Base-by-base conservation (phyloP, 2,113 vertebrate genomes). In the Phaetusa simplex region DNA sequence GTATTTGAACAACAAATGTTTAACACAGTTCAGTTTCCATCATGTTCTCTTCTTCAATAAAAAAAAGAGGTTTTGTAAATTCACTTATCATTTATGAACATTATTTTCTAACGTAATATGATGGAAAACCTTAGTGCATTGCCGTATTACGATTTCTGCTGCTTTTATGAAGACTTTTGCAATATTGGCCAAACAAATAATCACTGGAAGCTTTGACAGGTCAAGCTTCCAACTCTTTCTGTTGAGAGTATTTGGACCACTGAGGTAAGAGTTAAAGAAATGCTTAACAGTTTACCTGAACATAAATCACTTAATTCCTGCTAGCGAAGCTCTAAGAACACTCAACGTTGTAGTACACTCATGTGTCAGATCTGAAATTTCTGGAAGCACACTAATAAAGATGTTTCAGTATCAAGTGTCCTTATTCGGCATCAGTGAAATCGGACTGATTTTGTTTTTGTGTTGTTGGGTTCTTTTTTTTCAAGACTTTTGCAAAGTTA, bases 111-210 rank as follows among this genome's bases (percentile, higher is more conserved):
- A 50, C 14, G 70, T 43, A 66, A 11, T 8, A 30, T 4, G 7
- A 42, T 11, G 40, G 34, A 53, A 93, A 85, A 43, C 14, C 19
- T 90, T 12, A 65, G 23, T 11, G 45, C 5, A 43, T 29, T 0
- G 0, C 14, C 0, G 0, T 30, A 6, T 21, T 45, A 42, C 14
- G 50, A 79, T 45, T 72, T 22, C 11, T 69, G 24, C 29, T 76
- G 21, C 21, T 90, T 65, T 8, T 16, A 40, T 42, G 24, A 87
- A 76, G 40, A 61, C 14, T 90, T 91, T 20, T 49, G 43, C 34
- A 82, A 49, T 56, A 82, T 9, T 42, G 22, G 19, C 27, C 74
- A 61, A 36, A 58, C 5, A 77, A 90, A 50, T 40, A 52, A 80
- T 30, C 53, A 59, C 20, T 19, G 24, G n/a, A 61, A 38, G 29